Evolutionary conservation across 2,113 vertebrate genomes (phyloP).

Genomic region (Corvus moneduloides): DNA sequence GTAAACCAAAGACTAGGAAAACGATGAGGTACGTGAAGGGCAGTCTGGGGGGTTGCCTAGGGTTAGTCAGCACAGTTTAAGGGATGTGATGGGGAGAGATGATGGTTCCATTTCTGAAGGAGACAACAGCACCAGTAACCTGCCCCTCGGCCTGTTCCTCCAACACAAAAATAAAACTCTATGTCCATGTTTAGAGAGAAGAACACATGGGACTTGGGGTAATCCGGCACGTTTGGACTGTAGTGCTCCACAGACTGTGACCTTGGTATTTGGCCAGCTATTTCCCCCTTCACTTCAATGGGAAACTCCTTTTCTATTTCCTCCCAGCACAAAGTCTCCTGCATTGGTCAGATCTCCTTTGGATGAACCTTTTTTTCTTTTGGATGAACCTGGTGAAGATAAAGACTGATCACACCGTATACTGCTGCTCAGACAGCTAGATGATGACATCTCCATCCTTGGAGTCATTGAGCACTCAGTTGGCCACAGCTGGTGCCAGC

Average conservation of each 20-base stretch:
- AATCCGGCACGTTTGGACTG: neutral
- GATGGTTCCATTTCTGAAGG: neutral
- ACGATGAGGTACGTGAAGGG: neutral
- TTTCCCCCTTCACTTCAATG: neutral
- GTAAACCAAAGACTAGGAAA: neutral
- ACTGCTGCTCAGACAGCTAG: neutral
- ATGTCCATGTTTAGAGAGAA: neutral
- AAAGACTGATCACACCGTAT: neutral
- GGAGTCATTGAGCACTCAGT: neutral
- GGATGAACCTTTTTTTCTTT: neutral
- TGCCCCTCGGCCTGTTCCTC: neutral
- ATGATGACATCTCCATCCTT: neutral
- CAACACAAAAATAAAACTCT: neutral
- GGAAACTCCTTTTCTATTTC: neutral
- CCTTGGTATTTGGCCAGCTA: neutral
- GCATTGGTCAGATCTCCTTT: neutral
- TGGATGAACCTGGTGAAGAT: neutral
- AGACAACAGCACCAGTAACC: neutral
- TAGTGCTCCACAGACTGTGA: neutral
- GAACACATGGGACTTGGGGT: neutral
- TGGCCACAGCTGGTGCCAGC: rapidly evolving
- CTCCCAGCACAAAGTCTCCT: neutral
- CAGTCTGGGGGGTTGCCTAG: neutral
- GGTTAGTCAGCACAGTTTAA: neutral
- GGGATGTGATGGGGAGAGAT: neutral